phyloP scores from a whole-genome alignment of 2,113 vertebrate species.

The Speoplatyrhinus poulsoni region DNA sequence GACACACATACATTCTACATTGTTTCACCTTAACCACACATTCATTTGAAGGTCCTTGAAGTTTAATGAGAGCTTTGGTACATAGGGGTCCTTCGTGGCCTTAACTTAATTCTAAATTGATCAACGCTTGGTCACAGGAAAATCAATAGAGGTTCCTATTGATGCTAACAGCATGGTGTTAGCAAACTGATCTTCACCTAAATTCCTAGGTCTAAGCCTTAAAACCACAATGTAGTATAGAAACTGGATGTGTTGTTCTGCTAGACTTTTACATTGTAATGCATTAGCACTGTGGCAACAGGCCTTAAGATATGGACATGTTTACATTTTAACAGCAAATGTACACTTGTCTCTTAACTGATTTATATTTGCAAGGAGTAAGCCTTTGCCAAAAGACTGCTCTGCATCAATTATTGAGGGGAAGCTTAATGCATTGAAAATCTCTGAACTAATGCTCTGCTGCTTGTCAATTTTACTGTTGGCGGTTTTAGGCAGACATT shows the following conservation, averaged over 20 bases:
- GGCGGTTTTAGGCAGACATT: constrained; percentile 21
- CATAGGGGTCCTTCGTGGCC: constrained; percentile 8
- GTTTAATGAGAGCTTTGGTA: constrained; percentile 4
- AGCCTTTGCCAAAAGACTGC: constrained; percentile 27
- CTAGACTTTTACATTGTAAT: constrained; percentile 35
- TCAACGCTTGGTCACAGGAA: constrained; percentile 33
- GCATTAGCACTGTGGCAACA: constrained; percentile 32
- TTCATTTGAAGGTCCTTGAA: neutral
- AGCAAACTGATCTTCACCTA: constrained; percentile 21
- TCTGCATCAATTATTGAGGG: constrained; percentile 32
- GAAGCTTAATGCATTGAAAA: constrained; percentile 46
- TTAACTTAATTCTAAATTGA: constrained; percentile 36
- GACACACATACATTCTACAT: neutral
- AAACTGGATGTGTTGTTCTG: constrained; percentile 14
- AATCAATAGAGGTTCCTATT: constrained; percentile 51
- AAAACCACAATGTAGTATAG: too few species aligned
- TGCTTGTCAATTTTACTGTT: constrained; percentile 25
- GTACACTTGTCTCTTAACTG: constrained; percentile 5
- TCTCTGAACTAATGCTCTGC: constrained; percentile 26
- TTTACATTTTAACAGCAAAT: constrained; percentile 42
- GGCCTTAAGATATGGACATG: constrained; percentile 39
- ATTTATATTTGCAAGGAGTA: constrained; percentile 11
- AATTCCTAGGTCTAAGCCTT: too few species aligned
- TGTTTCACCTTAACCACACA: neutral
- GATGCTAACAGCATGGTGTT: constrained; percentile 25